Percentiles rank a stretch among this genome's conserved stretches.
Conservation (phyloP, 1,140 invertebrate genomes). For the Drosophila bipectinata region DNA sequence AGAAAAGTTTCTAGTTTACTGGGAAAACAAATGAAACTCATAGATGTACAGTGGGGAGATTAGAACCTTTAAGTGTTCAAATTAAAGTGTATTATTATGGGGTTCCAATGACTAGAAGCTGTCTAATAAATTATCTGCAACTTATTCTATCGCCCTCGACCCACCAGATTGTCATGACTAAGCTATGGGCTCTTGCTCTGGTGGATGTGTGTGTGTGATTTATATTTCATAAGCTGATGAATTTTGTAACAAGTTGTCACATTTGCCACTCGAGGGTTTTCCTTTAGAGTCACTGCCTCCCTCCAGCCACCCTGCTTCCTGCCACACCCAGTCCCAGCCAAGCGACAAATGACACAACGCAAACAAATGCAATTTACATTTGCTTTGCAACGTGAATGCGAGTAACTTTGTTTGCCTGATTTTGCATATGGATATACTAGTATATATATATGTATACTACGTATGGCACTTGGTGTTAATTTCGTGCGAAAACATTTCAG, state of each 20-base stretch:
- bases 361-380: slow-evolving; percentile 62
- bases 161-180: neutral
- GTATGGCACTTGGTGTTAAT: slow-evolving; percentile 23
- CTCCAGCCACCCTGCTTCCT: neutral
- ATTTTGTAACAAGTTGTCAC: slow-evolving; percentile 55
- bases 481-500: slow-evolving; percentile 24
- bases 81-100: neutral
- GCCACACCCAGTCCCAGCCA: slow-evolving; percentile 1
- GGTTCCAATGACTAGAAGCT: neutral
- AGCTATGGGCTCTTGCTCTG: slow-evolving; percentile 1
- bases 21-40: neutral
- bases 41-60: neutral
- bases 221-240: slow-evolving; percentile 56
- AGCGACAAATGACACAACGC: slow-evolving; percentile 46
- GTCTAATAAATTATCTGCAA: neutral
- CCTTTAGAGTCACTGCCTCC: neutral
- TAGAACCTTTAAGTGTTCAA: neutral
- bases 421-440: slow-evolving; percentile 5
- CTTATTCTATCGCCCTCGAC: neutral
- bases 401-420: neutral
- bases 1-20: neutral
- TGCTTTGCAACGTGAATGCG: slow-evolving; percentile 15
- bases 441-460: neutral
- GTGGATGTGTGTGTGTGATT: slow-evolving; percentile 24
- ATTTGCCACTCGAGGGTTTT: slow-evolving; percentile 35